Evolutionary conservation across 64 coral and sea anemone genomes (phyloP), one percentile per base, ranked within the genome.

Genomic region (Porites lutea): DNA sequence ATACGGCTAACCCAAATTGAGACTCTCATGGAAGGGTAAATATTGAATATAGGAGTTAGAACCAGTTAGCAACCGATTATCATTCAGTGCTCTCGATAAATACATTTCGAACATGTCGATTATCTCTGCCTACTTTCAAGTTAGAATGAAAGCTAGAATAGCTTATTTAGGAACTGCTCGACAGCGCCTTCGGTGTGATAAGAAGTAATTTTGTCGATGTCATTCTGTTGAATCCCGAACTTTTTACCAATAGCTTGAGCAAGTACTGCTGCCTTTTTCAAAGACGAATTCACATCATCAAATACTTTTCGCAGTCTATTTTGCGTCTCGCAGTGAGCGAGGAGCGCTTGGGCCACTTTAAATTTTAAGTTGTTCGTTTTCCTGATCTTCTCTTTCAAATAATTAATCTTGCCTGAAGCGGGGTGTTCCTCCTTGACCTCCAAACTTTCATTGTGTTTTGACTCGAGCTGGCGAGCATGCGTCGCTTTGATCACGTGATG

Each of bases 321-420:
- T 61, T 97, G 95, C 23, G 95, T 97, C 54, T 97, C 92, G 21
- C 95, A 97, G 18, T 97, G 95, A 66, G 92, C 84, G 4, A 97
- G 60, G 2, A 97, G 88, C 22, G 95, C 95, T 87, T 91, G 90
- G 16, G 95, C 95, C 12, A 97, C 95, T 19, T 93, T 93, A 7
- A 97, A 86, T 83, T 97, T 97, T 43, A 97, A 57, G 22, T 75
- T 57, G 50, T 97, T 97, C 5, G 92, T 88, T 72, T 92, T 93
- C 72, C 22, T 88, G 43, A 99, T 93, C 80, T 93, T 93, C 52
- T 93, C 72, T 52, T 79, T 89, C 48, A 98, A 83, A 43, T n/a
- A 76, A 2, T 16, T 27, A 21, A 96, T 57, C 77, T 87, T 96
- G 9, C 18, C n/a, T 14, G 19, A 2, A 6, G 6, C 47, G 47